phyloP scores from a whole-genome alignment of 1,140 invertebrate genomes.

The Platyura marginata region DNA sequence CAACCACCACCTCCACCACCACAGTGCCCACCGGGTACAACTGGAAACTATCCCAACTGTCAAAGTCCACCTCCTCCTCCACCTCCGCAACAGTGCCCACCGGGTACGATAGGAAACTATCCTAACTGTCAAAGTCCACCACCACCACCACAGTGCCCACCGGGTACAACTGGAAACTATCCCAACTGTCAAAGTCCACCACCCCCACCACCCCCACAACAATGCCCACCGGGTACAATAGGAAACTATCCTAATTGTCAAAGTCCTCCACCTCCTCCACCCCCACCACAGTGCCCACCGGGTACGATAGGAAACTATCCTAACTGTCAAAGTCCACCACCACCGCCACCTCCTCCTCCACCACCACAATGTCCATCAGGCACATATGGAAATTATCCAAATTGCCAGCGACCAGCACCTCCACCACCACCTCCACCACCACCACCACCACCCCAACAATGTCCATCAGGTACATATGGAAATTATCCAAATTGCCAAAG shows the following conservation, averaged over 20 bases:
- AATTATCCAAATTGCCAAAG: not conserved
- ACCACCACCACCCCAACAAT: conserved; percentile 1
- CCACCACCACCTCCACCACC: conserved; percentile 2
- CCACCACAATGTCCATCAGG: not conserved
- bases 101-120: no score
- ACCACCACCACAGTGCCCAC: not conserved
- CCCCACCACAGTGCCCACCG: no score
- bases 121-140: not conserved
- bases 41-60: not conserved
- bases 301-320: no score
- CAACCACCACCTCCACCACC: not conserved
- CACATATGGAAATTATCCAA: not conserved
- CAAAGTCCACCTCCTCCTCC: not conserved
- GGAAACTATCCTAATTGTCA: not conserved
- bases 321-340: not conserved
- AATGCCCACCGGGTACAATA: not conserved
- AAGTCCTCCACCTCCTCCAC: no score
- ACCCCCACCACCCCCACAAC: not conserved
- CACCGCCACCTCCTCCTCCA: not conserved
- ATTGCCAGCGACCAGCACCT: not conserved
- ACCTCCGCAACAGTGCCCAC: no score
- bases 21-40: not conserved
- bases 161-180: not conserved
- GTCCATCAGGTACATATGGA: not conserved
- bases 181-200: not conserved